Evolutionary conservation across 2,797 vertebrate species (phyloP).

Genomic region (Chaenodraco wilsoni): DNA sequence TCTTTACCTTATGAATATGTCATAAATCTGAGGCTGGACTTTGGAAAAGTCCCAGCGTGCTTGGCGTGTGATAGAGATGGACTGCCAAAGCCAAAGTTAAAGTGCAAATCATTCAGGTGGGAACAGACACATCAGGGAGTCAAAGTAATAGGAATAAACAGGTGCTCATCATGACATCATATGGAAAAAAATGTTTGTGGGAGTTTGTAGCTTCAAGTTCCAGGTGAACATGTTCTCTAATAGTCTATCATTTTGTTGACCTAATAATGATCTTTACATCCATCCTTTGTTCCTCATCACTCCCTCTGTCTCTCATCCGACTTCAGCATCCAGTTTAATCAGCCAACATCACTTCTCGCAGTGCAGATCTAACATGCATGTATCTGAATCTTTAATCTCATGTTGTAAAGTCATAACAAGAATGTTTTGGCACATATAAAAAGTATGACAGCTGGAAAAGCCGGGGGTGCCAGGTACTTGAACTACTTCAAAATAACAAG

Average conservation of each 20-base stretch:
- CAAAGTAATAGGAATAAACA: constrained; percentile 25
- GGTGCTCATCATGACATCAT: neutral
- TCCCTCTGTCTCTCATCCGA: constrained; percentile 10
- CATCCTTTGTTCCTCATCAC: constrained; percentile 26
- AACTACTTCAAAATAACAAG: constrained; percentile 67
- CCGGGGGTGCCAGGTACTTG: constrained; percentile 28
- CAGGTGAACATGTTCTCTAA: constrained; percentile 38
- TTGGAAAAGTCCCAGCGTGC: constrained; percentile 39
- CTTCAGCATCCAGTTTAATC: constrained; percentile 15
- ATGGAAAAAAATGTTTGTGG: constrained; percentile 8
- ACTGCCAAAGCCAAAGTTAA: constrained; percentile 37
- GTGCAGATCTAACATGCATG: neutral
- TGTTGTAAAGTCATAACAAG: constrained; percentile 26
- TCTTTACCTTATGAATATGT: constrained; percentile 51
- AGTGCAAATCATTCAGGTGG: constrained; percentile 58
- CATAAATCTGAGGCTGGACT: constrained; percentile 60
- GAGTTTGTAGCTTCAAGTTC: constrained; percentile 12
- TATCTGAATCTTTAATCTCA: constrained; percentile 3
- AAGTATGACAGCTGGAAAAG: constrained; percentile 62
- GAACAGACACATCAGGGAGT: constrained; percentile 30
- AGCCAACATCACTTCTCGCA: neutral
- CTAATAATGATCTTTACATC: constrained; percentile 52
- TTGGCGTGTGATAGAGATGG: constrained; percentile 35
- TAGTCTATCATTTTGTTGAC: constrained; percentile 50
- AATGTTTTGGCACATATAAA: constrained; percentile 36